Conservation (phyloP, 2,113 vertebrate species). For the Arizona elegans region DNA sequence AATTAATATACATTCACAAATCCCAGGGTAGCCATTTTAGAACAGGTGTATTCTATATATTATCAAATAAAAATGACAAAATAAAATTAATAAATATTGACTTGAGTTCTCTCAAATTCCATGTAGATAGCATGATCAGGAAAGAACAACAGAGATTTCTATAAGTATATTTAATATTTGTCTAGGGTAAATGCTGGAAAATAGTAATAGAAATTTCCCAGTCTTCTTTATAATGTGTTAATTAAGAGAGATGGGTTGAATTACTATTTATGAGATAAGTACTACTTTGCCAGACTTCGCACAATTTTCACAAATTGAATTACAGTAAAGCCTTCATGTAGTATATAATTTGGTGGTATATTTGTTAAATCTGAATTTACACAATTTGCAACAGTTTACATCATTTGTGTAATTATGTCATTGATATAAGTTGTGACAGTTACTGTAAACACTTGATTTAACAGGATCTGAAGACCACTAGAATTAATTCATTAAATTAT, state of each 20-base stretch:
- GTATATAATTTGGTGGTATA: background rate
- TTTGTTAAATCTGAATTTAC: background rate
- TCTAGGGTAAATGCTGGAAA: background rate
- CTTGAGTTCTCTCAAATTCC: background rate
- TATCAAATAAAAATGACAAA: background rate
- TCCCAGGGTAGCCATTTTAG: background rate
- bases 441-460: background rate
- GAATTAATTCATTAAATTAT: background rate
- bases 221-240: background rate
- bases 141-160: background rate
- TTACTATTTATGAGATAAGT: background rate
- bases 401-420: background rate
- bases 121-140: background rate
- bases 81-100: background rate
- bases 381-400: background rate
- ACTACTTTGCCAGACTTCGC: background rate
- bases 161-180: background rate
- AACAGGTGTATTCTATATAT: background rate
- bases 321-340: background rate
- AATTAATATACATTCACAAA: background rate
- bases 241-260: background rate
- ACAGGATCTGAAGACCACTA: background rate
- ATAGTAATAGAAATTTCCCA: background rate
- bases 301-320: background rate
- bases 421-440: background rate